Conservation (phyloP, 2,113 vertebrate species). For the Grammomys surdaster region DNA sequence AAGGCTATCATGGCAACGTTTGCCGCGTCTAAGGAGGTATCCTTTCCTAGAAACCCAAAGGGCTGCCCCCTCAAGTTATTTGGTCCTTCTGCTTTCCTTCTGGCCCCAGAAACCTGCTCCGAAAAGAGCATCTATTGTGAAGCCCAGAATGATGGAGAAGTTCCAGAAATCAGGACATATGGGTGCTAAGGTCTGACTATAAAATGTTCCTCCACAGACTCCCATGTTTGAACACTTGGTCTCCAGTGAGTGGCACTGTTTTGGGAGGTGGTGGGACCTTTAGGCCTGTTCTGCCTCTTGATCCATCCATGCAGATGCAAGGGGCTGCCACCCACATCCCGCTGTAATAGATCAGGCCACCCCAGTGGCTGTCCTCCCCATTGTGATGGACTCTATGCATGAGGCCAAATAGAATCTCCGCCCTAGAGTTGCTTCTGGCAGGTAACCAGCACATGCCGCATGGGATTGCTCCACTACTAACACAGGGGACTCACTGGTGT, state of each 20-base stretch:
- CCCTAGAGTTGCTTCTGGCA: background rate
- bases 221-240: background rate
- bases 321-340: background rate
- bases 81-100: background rate
- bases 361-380: fast-evolving
- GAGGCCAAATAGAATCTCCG: background rate
- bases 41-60: background rate
- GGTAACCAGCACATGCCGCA: background rate
- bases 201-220: background rate
- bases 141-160: background rate
- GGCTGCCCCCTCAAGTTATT: background rate
- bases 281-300: background rate
- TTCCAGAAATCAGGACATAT: background rate
- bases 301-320: background rate
- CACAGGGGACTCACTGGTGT: background rate
- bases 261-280: background rate
- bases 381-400: too few species aligned
- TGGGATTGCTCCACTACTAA: background rate
- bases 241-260: background rate
- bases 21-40: background rate
- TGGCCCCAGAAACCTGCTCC: background rate
- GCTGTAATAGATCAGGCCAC: too few species aligned
- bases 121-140: background rate
- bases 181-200: background rate
- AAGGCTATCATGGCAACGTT: background rate